A percentile compares a stretch with the other conserved stretches of the same genome.
phyloP scores from a whole-genome alignment of 1,140 invertebrate species.

The Drosophila virilis region DNA sequence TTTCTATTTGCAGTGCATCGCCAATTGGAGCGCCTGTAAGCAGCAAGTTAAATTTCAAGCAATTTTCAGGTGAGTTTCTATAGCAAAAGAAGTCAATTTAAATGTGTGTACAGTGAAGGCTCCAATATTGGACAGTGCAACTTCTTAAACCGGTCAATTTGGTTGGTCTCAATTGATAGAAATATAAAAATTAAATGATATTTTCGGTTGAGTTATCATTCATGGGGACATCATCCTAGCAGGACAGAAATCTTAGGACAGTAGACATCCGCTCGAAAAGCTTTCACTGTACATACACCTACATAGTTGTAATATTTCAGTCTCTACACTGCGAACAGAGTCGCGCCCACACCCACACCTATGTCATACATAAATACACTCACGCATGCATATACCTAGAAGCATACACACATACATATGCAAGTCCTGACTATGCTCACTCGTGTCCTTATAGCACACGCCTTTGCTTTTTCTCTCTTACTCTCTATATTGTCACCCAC shows the following conservation, averaged over 20 bases:
- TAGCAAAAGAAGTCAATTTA: not conserved
- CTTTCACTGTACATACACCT: not conserved
- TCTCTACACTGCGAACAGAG: constrained; percentile 60
- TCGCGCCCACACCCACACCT: constrained; percentile 43
- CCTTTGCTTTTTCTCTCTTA: constrained; percentile 24
- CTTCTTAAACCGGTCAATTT: not conserved
- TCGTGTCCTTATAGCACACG: constrained; percentile 33
- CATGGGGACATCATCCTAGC: too few species aligned
- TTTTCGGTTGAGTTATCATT: not conserved
- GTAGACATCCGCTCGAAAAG: not conserved
- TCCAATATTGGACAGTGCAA: not conserved
- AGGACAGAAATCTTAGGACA: too few species aligned
- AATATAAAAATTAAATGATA: too few species aligned
- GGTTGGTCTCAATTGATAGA: too few species aligned
- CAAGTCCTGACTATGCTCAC: constrained; percentile 10
- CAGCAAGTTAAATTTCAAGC: constrained; percentile 22
- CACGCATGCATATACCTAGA: not conserved
- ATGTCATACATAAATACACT: constrained; percentile 5
- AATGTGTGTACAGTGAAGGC: not conserved
- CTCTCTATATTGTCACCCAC: constrained; percentile 10
- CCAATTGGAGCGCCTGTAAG: constrained; percentile 33
- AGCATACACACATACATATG: constrained; percentile 6
- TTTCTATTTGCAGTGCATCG: constrained; percentile 28
- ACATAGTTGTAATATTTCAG: constrained; percentile 40
- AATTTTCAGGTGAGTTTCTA: constrained; percentile 33